Base-by-base conservation (phyloP, 2,797 vertebrate genomes). In the Taeniopygia guttata region DNA sequence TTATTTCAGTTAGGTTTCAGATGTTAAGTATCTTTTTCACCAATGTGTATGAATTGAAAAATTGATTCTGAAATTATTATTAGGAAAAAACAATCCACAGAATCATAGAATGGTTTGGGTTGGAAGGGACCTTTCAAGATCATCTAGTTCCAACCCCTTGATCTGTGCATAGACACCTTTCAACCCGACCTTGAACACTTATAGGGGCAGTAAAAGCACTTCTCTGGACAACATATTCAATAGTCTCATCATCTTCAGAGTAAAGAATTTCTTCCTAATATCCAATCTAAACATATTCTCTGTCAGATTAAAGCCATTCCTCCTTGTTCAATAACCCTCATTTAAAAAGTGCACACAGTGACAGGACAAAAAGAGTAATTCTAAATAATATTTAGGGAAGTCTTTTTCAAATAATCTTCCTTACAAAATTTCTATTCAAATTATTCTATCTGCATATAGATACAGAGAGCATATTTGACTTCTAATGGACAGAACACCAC, bases 341-440 rank as follows among this genome's bases (percentile, higher is more conserved):
- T 18, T 11, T n/a, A 54, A 54, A 54, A 59, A 23, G 16, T 42
- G 9, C 26, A 18, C 0, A 0, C 7, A 20, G 26, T 34, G 30
- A 66, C 45, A 66, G 22, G 23, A 43, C 59, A 48, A 48, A 84
- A 59, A 14, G 17, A 4, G 4, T 13, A 52, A 46, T 34, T 55
- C 7, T 48, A 70, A 79, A 60, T 55, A 83, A 84, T 36, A 64
- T 16, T 46, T 2, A 66, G 17, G 14, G n/a, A 60, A 87, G 36
- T 54, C 7, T 70, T 63, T 80, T 72, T 48, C 43, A 72, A 25
- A 21, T 23, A 36, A 64, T 43, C 27, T 64, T 55, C 58, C 5
- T 48, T 46, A 42, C 7, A 45, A 82, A 79, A 68, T 25, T 42
- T 25, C 27, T 80, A 45, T 40, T 86, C 10, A 49, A 15, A 74